Base-by-base conservation (phyloP, 2,888 invertebrate genomes). In the Tenodera sinensis region DNA sequence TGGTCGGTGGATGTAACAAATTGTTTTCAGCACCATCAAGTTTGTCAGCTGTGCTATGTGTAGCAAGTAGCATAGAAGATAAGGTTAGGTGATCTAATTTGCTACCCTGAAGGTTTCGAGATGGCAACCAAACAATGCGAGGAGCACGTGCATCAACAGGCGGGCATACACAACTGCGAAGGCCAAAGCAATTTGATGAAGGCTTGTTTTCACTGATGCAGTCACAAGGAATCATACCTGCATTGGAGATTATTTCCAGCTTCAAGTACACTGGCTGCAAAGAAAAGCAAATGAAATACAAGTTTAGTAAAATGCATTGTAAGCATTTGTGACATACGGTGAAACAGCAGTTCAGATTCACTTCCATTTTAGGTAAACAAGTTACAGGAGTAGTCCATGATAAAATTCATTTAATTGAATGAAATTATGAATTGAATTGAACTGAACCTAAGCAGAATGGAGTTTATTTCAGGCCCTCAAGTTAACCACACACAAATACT, bases 251-350 rank as follows among this genome's bases (percentile, higher is more conserved):
- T 91, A 97, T 95, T 93, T 95, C 94, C 94, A 96, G 95, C 92
- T 95, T 95, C 92, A 97, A 95, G 94, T 96, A 97, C 93, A 97
- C 96, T 92, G 97, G 97, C 97, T 97, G 96, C 88, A 95, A 95
- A 92, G 91, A 91, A 92, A 81, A 85, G 9, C 30, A 34, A 20
- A 42, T 27, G 20, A 85, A 81, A n/a, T 28, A 34, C 47, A 82
- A 30, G 47, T 47, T n/a, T 15, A 84, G 28, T 89, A 82, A 30
- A 71, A 88, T 42, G 12, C 12, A 42, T 12, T 42, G 9, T 42
- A 42, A 42, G 42, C 12, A 12, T 12, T 9, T 42, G 42, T 42
- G 42, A 42, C 12, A 42, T 42, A 42, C 12, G 12, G 42, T 12
- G 42, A 42, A 42, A 12, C 42, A 12, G 42, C 12, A 42, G 42